Conservation (phyloP, 1,140 invertebrate genomes). For the Sarcophaga bullata region DNA sequence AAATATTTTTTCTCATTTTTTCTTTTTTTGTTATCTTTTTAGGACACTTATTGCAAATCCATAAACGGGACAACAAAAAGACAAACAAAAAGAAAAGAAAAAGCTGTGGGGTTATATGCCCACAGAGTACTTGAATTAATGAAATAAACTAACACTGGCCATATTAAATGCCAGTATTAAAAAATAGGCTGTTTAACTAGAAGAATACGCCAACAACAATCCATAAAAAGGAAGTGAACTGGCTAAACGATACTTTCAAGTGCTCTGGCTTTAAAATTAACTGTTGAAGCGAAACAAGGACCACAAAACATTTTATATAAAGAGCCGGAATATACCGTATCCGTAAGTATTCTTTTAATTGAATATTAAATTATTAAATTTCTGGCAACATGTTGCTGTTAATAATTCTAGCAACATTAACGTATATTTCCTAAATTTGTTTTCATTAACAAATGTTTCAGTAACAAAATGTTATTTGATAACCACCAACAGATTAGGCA, state of each 20-base stretch:
- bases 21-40: conserved; percentile 3
- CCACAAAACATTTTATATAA: conserved; percentile 60
- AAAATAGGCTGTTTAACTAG: too few species aligned
- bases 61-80: neutral
- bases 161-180: too few species aligned
- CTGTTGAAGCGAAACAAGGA: conserved; percentile 49
- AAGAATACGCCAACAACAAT: too few species aligned
- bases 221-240: too few species aligned
- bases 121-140: too few species aligned
- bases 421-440: too few species aligned
- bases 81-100: neutral
- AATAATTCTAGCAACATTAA: neutral
- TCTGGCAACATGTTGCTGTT: neutral
- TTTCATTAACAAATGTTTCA: too few species aligned
- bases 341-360: conserved; percentile 57
- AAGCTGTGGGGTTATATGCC: neutral
- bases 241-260: neutral
- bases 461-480: too few species aligned
- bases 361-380: too few species aligned
- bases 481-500: too few species aligned
- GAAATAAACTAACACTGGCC: too few species aligned
- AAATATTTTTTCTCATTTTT: neutral
- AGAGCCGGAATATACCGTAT: conserved; percentile 66
- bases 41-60: neutral
- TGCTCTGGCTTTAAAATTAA: conserved; percentile 58